Base-by-base conservation (phyloP, 2,888 invertebrate species). In the Scrobipalpa atriplicella region DNA sequence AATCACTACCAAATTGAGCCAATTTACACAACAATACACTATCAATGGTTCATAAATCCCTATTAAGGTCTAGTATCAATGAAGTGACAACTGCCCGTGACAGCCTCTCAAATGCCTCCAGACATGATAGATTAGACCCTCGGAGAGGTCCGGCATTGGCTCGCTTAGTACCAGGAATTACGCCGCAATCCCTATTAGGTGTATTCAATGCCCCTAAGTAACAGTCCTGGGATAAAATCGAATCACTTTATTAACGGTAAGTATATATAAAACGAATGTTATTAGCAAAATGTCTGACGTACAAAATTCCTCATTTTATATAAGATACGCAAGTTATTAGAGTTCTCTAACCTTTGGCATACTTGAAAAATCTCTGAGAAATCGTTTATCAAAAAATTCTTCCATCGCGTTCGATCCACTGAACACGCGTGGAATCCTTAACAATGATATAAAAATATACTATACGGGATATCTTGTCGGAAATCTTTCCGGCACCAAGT, bases 91-190 rank as follows among this genome's bases (percentile, higher is more conserved):
- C 67, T 65, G 67, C 58, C 63, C 47, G 21, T 29, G 81, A 78
- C 79, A 75, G 76, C 77, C 81, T 79, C 84, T 85, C 81, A 80
- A 80, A 78, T 76, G 73, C 71, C 75, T 71, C 74, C 77, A 78
- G 74, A 74, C 77, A 75, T 85, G 79, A 85, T 78, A 83, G 82
- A 83, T 83, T 81, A 78, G 78, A 74, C 76, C 75, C 75, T 77
- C 66, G 70, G 71, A 72, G 74, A 72, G 75, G 72, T 67, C 70
- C 69, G 61, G 72, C 72, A 72, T 74, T 69, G 71, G 70, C 70
- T 72, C 72, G 72, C 72, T 72, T 72, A 72, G 66, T 70, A 73
- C 73, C 16, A 18, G 10, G 21, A 61, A 21, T 64, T 64, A 64
- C 51, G n/a, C 9, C 43, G 13, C 51, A 47, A 62, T 47, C 36